These are phyloP conservation scores for Dromaius novaehollandiae DNA, from an alignment of 2,113 vertebrate genomes.

Conservation along the genomic window DNA sequence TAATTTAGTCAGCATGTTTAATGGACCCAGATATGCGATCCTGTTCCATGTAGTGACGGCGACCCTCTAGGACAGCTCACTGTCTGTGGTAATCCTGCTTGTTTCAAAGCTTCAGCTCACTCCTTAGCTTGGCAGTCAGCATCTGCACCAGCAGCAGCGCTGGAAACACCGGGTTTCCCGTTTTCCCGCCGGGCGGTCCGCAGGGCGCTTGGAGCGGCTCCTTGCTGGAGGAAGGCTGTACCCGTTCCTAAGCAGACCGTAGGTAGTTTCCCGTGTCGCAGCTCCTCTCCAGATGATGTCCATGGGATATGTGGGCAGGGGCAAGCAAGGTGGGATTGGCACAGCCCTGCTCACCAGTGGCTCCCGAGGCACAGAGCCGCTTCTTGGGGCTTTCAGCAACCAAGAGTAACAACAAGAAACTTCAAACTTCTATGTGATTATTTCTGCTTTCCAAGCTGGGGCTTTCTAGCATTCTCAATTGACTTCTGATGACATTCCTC, in stretches of 20 bases:
- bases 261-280: too few relatives aligned
- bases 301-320: too few relatives aligned
- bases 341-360: too few relatives aligned
- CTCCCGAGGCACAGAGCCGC: too few relatives aligned
- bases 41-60: not conserved
- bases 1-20: not conserved
- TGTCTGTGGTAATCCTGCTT: not conserved
- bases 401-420: too few relatives aligned
- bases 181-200: too few relatives aligned
- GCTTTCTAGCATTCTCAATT: not conserved
- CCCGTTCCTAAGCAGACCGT: too few relatives aligned
- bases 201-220: too few relatives aligned
- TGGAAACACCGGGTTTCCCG: not conserved
- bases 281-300: not conserved
- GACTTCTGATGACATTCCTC: not conserved
- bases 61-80: not conserved
- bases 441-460: not conserved
- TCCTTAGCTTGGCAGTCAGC: not conserved
- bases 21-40: not conserved
- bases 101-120: not conserved
- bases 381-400: too few relatives aligned
- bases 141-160: not conserved
- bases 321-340: too few relatives aligned
- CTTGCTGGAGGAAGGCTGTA: too few relatives aligned
- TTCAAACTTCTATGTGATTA: not conserved